Evolutionary conservation across 1,140 invertebrate genomes (phyloP).

Genomic region (Brachionus paranguensis): DNA sequence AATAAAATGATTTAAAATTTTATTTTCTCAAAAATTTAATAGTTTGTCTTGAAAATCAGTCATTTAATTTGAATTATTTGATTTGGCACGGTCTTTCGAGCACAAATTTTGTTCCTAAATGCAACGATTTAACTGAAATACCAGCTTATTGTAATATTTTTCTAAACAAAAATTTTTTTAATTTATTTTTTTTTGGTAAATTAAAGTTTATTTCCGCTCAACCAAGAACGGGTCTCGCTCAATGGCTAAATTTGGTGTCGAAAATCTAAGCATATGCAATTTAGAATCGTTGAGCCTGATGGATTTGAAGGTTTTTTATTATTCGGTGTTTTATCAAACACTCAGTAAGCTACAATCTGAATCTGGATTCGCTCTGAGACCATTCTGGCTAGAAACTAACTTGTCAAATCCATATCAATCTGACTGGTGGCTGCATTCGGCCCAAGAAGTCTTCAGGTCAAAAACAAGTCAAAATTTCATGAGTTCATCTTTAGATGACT

Average conservation of each 20-base stretch:
- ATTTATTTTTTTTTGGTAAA: background rate
- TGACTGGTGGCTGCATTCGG: background rate
- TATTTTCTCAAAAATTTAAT: background rate
- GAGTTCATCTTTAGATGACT: background rate
- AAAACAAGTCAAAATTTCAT: background rate
- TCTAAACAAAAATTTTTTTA: too few relatives aligned
- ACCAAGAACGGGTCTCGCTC: background rate
- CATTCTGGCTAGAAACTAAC: background rate
- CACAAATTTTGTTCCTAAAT: background rate
- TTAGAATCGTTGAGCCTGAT: slow-evolving; percentile 18
- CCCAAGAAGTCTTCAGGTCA: background rate
- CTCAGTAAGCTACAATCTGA: background rate
- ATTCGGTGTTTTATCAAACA: background rate
- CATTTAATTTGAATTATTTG: slow-evolving; percentile 11
- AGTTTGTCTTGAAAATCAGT: slow-evolving; percentile 14
- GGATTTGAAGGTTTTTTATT: slow-evolving; percentile 26
- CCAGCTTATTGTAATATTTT: slow-evolving; percentile 2
- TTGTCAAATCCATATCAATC: background rate
- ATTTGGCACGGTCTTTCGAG: background rate
- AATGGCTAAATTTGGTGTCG: background rate
- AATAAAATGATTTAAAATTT: background rate
- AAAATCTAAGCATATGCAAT: slow-evolving; percentile 25
- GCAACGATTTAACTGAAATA: background rate
- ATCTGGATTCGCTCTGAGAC: background rate
- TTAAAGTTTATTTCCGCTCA: slow-evolving; percentile 11